phyloP scores from a whole-genome alignment of 2,113 vertebrate species.

The Struthio camelus region DNA sequence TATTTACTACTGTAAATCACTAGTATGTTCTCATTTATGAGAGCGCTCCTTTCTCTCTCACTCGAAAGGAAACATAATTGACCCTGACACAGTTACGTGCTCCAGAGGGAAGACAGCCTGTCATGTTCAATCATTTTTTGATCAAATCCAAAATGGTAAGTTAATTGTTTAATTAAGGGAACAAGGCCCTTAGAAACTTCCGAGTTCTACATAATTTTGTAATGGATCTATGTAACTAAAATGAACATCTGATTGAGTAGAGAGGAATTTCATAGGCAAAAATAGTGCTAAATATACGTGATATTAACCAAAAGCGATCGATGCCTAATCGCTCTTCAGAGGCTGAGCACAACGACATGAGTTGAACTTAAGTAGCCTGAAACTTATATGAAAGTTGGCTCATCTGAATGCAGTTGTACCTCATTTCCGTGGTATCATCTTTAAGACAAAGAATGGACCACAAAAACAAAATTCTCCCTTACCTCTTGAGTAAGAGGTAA shows the following conservation, averaged over 20 bases:
- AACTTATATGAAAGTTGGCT: background rate
- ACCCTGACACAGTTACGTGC: constrained; percentile 41
- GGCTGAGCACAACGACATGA: background rate
- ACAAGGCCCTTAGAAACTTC: constrained; percentile 48
- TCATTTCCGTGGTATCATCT: background rate
- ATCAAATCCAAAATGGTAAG: constrained; percentile 55
- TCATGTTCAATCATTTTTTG: constrained; percentile 51
- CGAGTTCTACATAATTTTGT: constrained; percentile 24
- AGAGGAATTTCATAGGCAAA: background rate
- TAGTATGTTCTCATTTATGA: constrained; percentile 8
- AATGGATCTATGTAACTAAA: constrained; percentile 26
- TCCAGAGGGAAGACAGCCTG: constrained; percentile 30
- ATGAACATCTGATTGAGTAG: constrained; percentile 8
- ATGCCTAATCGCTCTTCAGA: background rate
- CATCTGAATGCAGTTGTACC: background rate
- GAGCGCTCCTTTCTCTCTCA: constrained; percentile 19
- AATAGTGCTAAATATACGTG: background rate
- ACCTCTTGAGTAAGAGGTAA: background rate
- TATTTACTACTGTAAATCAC: constrained; percentile 30
- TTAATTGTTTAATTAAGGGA: constrained; percentile 64
- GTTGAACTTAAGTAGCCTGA: background rate
- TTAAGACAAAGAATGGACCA: background rate
- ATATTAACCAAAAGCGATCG: background rate
- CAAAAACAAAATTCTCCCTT: background rate
- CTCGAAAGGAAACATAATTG: constrained; percentile 53